Base-by-base conservation (phyloP, 2,797 vertebrate species). In the Clarias laeviceps region DNA sequence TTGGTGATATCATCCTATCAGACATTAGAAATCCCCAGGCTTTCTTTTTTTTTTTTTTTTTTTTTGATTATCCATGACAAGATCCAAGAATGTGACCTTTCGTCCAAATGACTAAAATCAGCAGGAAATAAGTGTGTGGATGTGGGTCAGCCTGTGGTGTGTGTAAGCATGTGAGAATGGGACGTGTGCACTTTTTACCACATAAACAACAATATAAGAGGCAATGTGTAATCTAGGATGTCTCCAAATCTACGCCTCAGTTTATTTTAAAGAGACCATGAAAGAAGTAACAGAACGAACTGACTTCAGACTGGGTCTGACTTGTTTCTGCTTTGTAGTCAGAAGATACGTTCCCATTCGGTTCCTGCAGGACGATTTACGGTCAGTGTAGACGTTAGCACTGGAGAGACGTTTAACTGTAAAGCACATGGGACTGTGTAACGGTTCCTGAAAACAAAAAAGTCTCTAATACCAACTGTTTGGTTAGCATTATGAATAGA, bases 1-100 rank as follows among this genome's bases (percentile, higher is more conserved):
- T 92, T 88, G 88, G 91, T 95, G 94, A 95, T 93, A 93, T 96
- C 93, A 95, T 94, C 92, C 91, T 90, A 91, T 87, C 91, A 93
- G 91, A 92, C 92, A 89, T 92, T 92, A 93, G 87, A 91, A 93
- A 92, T 93, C 92, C 91, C 90, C 27, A 64, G 88, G 90, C 3
- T 45, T 45, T 45, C 18, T 66, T 85, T 92, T 92, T 92, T 89
- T 92, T 91, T 92, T 92, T 89, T 92, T 91, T 92, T 89, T 90
- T 87, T 86, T 83, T 68, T 64, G 62, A 87, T 85, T 91, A 88
- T 92, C 91, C 93, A 90, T 91, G 90, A 90, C 40, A 90, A 90
- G 89, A 90, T 91, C 90, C 87, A 84, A 59, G 45, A n/a, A 87
- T 91, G 88, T 91, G 86, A 89, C 83, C 82, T 84, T 85, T 88